These are phyloP conservation scores for Tigriopus japonicus DNA, from an alignment of 1,140 invertebrate species.

Conservation along the genomic window DNA sequence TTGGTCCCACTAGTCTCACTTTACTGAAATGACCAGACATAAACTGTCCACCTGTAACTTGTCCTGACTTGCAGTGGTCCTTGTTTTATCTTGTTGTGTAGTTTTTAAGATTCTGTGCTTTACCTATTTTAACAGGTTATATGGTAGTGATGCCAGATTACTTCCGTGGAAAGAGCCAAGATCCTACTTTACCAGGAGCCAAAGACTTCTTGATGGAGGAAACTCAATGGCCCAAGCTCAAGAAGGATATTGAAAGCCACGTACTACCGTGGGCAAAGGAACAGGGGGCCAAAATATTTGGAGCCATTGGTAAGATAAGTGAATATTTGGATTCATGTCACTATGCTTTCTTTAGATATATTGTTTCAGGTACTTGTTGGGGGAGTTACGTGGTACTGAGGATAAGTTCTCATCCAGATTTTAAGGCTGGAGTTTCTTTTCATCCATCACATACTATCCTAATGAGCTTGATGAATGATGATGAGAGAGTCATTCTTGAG, in stretches of 20 bases:
- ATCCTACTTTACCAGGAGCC: not conserved
- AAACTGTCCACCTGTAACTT: too few species aligned
- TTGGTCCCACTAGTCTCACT: too few species aligned
- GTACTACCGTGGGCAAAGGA: not conserved
- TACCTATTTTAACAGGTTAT: not conserved
- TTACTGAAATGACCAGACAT: too few species aligned
- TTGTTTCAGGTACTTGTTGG: not conserved
- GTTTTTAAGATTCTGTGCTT: too few species aligned
- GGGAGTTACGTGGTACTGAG: not conserved
- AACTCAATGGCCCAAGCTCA: not conserved
- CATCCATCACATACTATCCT: not conserved
- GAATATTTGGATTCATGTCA: too few species aligned
- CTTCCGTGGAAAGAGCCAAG: not conserved
- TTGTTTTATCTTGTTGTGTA: too few species aligned
- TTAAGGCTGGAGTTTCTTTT: not conserved
- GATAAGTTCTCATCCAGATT: not conserved
- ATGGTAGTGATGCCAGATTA: not conserved
- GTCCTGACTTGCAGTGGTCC: too few species aligned
- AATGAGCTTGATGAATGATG: not conserved
- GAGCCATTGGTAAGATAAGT: slow-evolving; percentile 3
- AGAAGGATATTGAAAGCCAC: not conserved
- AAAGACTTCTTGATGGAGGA: not conserved
- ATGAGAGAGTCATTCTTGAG: not conserved
- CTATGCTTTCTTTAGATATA: not conserved
- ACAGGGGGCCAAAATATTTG: not conserved